A percentile compares a stretch with the other conserved stretches of the same genome.
phyloP scores from a whole-genome alignment of 2,888 invertebrate species.

The Plutella xylostella region DNA sequence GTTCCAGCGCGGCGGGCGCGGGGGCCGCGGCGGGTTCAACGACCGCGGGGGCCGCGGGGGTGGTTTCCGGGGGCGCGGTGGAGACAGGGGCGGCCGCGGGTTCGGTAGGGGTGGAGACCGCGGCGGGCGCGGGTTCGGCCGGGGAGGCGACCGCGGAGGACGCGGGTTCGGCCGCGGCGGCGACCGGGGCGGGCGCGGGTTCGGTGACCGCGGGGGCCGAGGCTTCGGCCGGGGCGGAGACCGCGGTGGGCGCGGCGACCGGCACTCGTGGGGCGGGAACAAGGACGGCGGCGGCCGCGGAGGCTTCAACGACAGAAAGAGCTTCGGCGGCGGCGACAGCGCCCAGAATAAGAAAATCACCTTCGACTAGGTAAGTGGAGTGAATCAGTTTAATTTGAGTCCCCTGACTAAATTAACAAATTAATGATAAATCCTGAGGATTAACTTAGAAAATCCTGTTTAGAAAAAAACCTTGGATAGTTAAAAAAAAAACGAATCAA shows the following conservation, averaged over 20 bases:
- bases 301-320: constrained; percentile 73
- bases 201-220: constrained; percentile 30
- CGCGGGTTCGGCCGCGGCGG: constrained; percentile 24
- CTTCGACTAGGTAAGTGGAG: constrained; percentile 73
- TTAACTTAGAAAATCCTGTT: too few relatives aligned
- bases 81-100: constrained; percentile 36
- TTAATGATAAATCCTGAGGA: too few relatives aligned
- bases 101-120: constrained; percentile 30
- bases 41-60: constrained; percentile 32
- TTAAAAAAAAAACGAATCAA: too few relatives aligned
- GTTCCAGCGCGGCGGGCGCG: constrained; percentile 26
- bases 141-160: constrained; percentile 22
- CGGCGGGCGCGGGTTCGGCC: constrained; percentile 20
- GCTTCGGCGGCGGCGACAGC: constrained; percentile 67
- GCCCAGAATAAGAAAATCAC: constrained; percentile 81
- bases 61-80: constrained; percentile 20
- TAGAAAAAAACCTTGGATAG: too few relatives aligned
- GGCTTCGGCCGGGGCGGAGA: constrained; percentile 22
- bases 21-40: constrained; percentile 35
- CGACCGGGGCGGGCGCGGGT: constrained; percentile 26
- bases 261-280: constrained; percentile 57
- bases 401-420: too few relatives aligned
- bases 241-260: constrained; percentile 40
- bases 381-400: too few relatives aligned
- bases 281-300: constrained; percentile 43